Percentiles rank a stretch among this genome's conserved stretches.
Conservation (phyloP, 2,113 vertebrate genomes). For the Lamprotornis superbus region DNA sequence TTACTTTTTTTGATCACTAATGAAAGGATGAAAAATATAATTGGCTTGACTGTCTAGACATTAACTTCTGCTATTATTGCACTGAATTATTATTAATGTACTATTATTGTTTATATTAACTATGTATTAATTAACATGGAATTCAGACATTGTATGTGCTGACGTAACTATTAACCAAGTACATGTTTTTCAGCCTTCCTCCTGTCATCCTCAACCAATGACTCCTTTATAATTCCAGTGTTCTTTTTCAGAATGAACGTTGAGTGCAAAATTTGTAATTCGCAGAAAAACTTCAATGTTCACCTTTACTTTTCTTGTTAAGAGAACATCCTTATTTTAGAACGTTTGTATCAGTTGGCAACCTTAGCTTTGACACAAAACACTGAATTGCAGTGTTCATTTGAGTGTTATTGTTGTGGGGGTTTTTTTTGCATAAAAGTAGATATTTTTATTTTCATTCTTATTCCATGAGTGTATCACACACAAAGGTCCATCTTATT, state of each 20-base stretch:
- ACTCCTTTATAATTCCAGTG: background rate
- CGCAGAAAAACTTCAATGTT: rapidly evolving
- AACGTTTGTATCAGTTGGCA: background rate
- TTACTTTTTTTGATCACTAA: background rate
- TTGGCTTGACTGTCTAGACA: background rate
- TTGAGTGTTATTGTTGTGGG: background rate
- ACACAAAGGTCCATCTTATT: background rate
- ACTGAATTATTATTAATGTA: background rate
- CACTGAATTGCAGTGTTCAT: background rate
- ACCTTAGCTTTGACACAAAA: background rate
- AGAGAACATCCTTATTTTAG: background rate
- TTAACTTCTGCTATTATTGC: background rate
- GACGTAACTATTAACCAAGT: background rate
- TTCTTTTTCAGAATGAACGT: background rate
- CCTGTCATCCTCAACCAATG: background rate
- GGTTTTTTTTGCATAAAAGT: background rate
- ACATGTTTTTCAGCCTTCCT: background rate
- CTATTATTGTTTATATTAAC: background rate
- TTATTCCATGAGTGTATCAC: background rate
- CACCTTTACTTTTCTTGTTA: background rate
- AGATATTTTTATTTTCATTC: background rate
- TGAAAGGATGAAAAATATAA: background rate
- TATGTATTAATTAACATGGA: background rate
- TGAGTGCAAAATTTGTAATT: background rate
- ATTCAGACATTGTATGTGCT: background rate